Base-by-base conservation (phyloP, 2,888 invertebrate genomes). In the Blera fallax region DNA sequence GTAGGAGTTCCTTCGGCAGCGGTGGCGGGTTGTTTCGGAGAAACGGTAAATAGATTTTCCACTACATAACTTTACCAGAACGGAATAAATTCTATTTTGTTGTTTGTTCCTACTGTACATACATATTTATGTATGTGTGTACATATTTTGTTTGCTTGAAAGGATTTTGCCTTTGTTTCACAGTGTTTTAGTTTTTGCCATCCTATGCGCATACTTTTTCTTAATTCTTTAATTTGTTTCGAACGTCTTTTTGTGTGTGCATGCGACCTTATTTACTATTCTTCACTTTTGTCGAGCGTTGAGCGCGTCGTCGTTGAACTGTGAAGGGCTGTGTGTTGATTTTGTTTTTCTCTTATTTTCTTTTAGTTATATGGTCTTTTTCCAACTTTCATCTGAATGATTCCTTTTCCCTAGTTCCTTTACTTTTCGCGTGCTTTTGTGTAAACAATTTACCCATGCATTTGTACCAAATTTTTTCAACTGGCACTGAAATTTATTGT, bases 41-140 rank as follows among this genome's bases (percentile, higher is more conserved):
- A 91, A 89, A 88, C 90, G 91, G 91, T 91, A 90, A 91, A 90
- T 91, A 88, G 88, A 88, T 87, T 88, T 87, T 87, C 74, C 80
- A 80, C 74, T 80, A 70, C 69, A 81, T 80, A 79, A 73, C 76
- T 82, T 77, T 72, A 67, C 69, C 62, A 78, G 58, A 43, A 65
- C 27, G 27, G 50, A 78, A 77, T 78, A 34, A 67, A 78, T 81
- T 74, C 48, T 62, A 74, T 78, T 83, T 84, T 76, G 56, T 81
- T 84, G 67, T 40, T 73, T 72, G 52, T 82, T 65, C 62, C 37
- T 74, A 18, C n/a, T 60, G 16, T 43, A 16, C 50, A 3, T 72
- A 21, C 34, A 1, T 37, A 3, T n/a, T 10, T n/a, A n/a, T n/a
- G n/a, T n/a, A n/a, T n/a, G n/a, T n/a, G n/a, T n/a, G 1, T 10